Conservation (phyloP, 2,888 invertebrate species). For the Drosophila infuscata region DNA sequence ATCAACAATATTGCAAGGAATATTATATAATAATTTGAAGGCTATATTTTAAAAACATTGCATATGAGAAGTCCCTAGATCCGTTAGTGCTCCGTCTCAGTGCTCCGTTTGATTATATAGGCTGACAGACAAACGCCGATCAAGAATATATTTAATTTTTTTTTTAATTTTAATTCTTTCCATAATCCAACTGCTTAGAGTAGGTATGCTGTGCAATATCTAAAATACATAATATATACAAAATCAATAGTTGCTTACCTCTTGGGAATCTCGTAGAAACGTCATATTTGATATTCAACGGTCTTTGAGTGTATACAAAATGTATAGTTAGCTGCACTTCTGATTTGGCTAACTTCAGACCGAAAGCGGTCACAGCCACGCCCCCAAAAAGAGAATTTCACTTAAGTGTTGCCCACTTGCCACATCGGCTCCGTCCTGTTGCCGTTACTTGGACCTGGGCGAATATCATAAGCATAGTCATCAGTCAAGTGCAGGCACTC, state of each 20-base stretch:
- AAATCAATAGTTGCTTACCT: not conserved
- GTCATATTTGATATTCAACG: conserved; percentile 4
- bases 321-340: conserved; percentile 30
- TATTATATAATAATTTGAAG: not conserved
- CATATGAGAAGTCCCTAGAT: not conserved
- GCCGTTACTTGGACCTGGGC: conserved; percentile 7
- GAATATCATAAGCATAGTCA: conserved; percentile 46
- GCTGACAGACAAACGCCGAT: not conserved
- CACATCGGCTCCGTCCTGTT: not conserved
- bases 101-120: not conserved
- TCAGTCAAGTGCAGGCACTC: conserved; percentile 46
- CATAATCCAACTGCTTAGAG: not conserved
- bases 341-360: conserved; percentile 11
- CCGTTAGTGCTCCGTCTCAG: too few relatives aligned
- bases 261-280: conserved; percentile 25
- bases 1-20: not conserved
- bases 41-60: not conserved
- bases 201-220: not conserved
- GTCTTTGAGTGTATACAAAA: not conserved
- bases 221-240: not conserved
- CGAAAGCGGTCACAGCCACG: conserved; percentile 24
- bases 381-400: conserved; percentile 39
- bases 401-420: conserved; percentile 30
- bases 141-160: not conserved
- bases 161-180: not conserved